Evolutionary conservation across 2,113 vertebrate species (phyloP), one percentile per base, ranked within the genome.

Genomic region (Cacatua alba): DNA sequence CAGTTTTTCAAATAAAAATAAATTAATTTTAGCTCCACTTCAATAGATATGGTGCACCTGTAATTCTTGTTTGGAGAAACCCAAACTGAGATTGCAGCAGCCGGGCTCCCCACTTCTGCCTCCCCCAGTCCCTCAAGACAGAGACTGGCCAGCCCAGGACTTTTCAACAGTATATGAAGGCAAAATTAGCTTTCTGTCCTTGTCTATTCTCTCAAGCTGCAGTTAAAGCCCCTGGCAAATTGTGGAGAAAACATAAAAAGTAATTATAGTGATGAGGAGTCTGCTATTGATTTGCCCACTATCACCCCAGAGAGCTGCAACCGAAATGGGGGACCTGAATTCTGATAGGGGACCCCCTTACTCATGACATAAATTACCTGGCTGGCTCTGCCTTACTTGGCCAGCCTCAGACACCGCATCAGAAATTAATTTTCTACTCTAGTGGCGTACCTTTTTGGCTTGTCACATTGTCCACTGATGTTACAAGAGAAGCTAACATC

Each of bases 351-450:
- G 17, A 43, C 53, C 37, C 65, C 62, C 11, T 90, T 39, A 74
- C 29, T 48, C 1, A 0, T 80, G 74, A 39, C 60, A 77, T 9
- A 82, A 74, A 76, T 31, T 71, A 74, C 90, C 65, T 39, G 80
- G 9, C 49, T 8, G 6, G 25, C 37, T 94, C 68, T 67, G 31
- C 33, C 7, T 44, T 33, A 63, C 90, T 48, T 5, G 25, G 35
- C 49, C 67, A 93, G 88, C 53, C 15, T 43, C 67, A 82, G 37
- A 46, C 23, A n/a, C 63, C 17, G 11, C 39, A 3, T 20, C 28
- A 59, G 81, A 92, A 81, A 86, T 89, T 95, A 93, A 92, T 67
- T 84, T 88, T 86, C 93, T 74, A 59, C 70, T 75, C 70, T 43
- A 67, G 48, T 86, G 78, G 76, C 48, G 1, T 3, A 63, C 63